These are phyloP conservation scores for Furnarius figulus DNA, from an alignment of 2,113 vertebrate genomes.

Conservation along the genomic window DNA sequence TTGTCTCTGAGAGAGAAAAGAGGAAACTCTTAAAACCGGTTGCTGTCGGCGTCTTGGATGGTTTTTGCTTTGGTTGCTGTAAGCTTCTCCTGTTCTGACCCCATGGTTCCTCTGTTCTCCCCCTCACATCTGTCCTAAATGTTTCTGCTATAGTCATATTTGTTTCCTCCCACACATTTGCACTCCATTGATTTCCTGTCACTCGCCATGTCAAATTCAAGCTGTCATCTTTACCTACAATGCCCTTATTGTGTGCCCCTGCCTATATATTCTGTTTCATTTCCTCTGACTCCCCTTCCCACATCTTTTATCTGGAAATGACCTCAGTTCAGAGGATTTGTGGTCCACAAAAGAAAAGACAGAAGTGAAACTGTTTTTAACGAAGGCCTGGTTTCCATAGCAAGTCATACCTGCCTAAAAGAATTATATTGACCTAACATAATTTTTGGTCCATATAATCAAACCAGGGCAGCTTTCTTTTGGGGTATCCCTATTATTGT, in stretches of 20 bases:
- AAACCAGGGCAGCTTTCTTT: background rate
- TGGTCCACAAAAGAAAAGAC: background rate
- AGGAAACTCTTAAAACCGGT: background rate
- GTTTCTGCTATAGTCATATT: slow-evolving; percentile 30
- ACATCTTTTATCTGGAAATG: slow-evolving; percentile 9
- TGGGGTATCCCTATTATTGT: background rate
- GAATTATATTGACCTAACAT: background rate
- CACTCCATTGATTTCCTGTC: slow-evolving; percentile 45
- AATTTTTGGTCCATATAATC: background rate
- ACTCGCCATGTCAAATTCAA: slow-evolving; percentile 40
- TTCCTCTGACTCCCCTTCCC: slow-evolving; percentile 22
- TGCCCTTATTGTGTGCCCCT: background rate
- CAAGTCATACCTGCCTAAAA: background rate
- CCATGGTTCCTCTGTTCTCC: background rate
- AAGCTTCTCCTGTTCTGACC: background rate
- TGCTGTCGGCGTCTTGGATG: background rate
- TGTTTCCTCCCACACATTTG: slow-evolving; percentile 2
- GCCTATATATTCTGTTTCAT: background rate
- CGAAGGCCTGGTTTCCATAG: background rate
- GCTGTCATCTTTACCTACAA: slow-evolving; percentile 45
- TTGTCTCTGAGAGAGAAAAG: background rate
- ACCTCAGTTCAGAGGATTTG: slow-evolving; percentile 4
- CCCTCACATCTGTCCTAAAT: slow-evolving; percentile 34
- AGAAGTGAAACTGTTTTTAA: background rate
- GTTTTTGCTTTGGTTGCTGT: slow-evolving; percentile 12